phyloP scores from a whole-genome alignment of 2,888 invertebrate species.

The Eilema depressum region DNA sequence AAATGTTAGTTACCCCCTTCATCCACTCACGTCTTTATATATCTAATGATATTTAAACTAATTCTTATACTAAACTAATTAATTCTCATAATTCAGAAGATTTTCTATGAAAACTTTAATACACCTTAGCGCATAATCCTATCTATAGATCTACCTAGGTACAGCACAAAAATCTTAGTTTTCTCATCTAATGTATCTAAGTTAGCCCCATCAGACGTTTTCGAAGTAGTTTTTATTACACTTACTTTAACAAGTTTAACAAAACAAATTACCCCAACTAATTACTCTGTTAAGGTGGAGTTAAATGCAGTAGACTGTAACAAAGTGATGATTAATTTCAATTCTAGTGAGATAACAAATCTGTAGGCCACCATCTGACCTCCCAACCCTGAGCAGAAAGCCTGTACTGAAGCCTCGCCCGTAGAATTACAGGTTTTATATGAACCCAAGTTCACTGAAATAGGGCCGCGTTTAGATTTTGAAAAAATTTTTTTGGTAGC shows the following conservation, averaged over 20 bases:
- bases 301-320: not conserved
- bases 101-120: constrained; percentile 5
- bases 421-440: too few relatives aligned
- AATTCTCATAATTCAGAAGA: too few relatives aligned
- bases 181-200: constrained; percentile 10
- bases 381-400: too few relatives aligned
- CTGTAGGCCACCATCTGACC: too few relatives aligned
- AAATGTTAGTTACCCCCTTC: too few relatives aligned
- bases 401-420: too few relatives aligned
- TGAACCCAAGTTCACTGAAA: too few relatives aligned
- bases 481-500: too few relatives aligned
- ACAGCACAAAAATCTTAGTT: not conserved
- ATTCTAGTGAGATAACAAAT: not conserved
- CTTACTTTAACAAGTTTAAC: constrained; percentile 2
- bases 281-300: constrained; percentile 5
- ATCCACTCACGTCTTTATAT: too few relatives aligned
- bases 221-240: constrained; percentile 3
- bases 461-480: too few relatives aligned
- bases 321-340: not conserved
- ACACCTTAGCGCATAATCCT: not conserved
- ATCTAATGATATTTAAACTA: too few relatives aligned
- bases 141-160: not conserved
- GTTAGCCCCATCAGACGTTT: constrained; percentile 10
- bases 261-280: constrained; percentile 7
- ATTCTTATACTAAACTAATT: too few relatives aligned